Evolutionary conservation across 2,888 invertebrate species (phyloP).

Genomic region (Drosophila demipolita): DNA sequence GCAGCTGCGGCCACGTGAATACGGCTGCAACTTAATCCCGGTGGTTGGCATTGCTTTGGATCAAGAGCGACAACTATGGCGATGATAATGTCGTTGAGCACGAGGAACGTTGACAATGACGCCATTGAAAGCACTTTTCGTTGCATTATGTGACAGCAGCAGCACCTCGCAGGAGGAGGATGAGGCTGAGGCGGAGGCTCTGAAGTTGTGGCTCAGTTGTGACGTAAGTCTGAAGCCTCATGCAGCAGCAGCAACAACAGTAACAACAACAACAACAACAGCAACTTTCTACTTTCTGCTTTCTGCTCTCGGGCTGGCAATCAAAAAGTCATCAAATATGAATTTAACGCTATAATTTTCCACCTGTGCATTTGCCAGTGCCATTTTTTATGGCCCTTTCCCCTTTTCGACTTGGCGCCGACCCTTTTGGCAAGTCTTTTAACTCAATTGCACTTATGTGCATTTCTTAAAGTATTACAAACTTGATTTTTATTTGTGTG

Average conservation of each 20-base stretch:
- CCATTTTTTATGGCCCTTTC: constrained; percentile 65
- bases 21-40: constrained; percentile 50
- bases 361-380: constrained; percentile 66
- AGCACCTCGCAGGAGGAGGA: neutral
- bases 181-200: constrained; percentile 6
- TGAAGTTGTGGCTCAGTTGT: constrained; percentile 19
- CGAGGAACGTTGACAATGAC: constrained; percentile 67
- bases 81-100: constrained; percentile 33
- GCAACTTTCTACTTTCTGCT: neutral
- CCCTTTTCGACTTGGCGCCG: constrained; percentile 21
- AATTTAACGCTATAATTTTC: constrained; percentile 83
- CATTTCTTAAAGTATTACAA: constrained; percentile 50
- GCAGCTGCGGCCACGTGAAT: constrained; percentile 41
- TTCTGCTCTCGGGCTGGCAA: constrained; percentile 71
- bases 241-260: constrained; percentile 11
- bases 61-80: constrained; percentile 40
- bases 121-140: constrained; percentile 74
- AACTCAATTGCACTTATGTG: constrained; percentile 77
- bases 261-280: neutral
- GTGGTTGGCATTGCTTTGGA: constrained; percentile 57
- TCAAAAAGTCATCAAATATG: constrained; percentile 84
- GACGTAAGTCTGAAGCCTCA: constrained; percentile 1
- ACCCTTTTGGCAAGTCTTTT: constrained; percentile 57
- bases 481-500: constrained; percentile 8
- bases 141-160: constrained; percentile 69